Percentiles rank a stretch among this genome's conserved stretches.
These are phyloP conservation scores for Parelbella ahira DNA, from an alignment of 2,888 invertebrate genomes.

Conservation along the genomic window DNA sequence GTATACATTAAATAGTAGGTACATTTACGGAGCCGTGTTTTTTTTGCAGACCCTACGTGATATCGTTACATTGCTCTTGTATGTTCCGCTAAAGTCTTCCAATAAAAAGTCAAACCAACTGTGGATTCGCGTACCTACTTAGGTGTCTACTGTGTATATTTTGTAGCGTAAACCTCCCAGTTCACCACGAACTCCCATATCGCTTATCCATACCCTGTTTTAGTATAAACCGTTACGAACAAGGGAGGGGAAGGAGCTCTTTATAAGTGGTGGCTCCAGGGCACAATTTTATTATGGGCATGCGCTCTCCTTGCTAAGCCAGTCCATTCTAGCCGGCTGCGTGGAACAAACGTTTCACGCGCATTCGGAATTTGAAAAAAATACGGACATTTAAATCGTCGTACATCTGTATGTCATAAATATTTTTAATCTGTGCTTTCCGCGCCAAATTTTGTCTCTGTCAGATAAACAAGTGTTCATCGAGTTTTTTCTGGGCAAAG, in stretches of 20 bases:
- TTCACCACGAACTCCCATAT: slow-evolving; percentile 33
- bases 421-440: slow-evolving; percentile 17
- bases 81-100: slow-evolving; percentile 14
- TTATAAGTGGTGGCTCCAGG: slow-evolving; percentile 37
- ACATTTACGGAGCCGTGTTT: no score
- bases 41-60: neutral
- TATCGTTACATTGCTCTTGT: slow-evolving; percentile 1
- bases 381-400: slow-evolving; percentile 12
- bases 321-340: slow-evolving; percentile 49
- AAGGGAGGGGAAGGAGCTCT: slow-evolving; percentile 40
- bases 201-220: slow-evolving; percentile 25
- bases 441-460: slow-evolving; percentile 15
- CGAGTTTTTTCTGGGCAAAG: slow-evolving; percentile 6
- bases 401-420: neutral
- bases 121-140: slow-evolving; percentile 56
- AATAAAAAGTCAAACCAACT: slow-evolving; percentile 59
- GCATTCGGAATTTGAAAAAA: slow-evolving; percentile 20
- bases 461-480: slow-evolving; percentile 15
- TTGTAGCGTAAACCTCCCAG: slow-evolving; percentile 36
- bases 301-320: slow-evolving; percentile 51
- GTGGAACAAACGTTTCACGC: slow-evolving; percentile 42
- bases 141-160: slow-evolving; percentile 37
- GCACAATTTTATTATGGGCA: slow-evolving; percentile 51
- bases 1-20: no score
- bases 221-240: slow-evolving; percentile 13